Evolutionary conservation across 1,140 invertebrate species (phyloP).

Genomic region (Hestina assimilis): DNA sequence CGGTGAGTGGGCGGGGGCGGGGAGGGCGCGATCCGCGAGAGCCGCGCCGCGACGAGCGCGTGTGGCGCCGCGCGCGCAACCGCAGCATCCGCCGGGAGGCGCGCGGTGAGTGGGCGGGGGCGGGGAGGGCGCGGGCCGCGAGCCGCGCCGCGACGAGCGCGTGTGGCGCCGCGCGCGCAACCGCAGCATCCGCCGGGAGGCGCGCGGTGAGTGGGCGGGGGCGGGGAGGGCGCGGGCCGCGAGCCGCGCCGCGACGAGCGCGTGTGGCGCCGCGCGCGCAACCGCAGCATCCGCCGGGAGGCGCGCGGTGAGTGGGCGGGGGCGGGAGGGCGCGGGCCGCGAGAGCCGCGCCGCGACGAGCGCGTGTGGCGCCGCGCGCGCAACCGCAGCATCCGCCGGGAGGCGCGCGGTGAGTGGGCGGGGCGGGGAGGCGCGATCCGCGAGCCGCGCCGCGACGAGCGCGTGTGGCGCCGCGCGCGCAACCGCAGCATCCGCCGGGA

Average conservation of each 20-base stretch:
- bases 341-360: too few species aligned
- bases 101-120: too few species aligned
- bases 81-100: too few species aligned
- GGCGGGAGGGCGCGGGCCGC: too few species aligned
- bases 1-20: too few species aligned
- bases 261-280: conserved; percentile 28
- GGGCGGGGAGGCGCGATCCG: conserved; percentile 91
- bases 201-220: conserved; percentile 33
- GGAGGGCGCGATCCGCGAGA: too few species aligned
- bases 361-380: conserved; percentile 47
- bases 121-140: too few species aligned
- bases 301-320: too few species aligned
- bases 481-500: conserved; percentile 82
- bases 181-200: conserved; percentile 43
- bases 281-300: too few species aligned
- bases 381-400: conserved; percentile 40
- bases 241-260: conserved; percentile 46
- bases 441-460: conserved; percentile 93
- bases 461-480: conserved; percentile 79
- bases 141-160: conserved; percentile 59
- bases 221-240: too few species aligned
- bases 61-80: too few species aligned
- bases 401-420: conserved; percentile 88
- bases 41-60: too few species aligned
- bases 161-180: conserved; percentile 48